phyloP scores from a whole-genome alignment of 2,888 invertebrate species.

The Nephrotoma appendiculata region DNA sequence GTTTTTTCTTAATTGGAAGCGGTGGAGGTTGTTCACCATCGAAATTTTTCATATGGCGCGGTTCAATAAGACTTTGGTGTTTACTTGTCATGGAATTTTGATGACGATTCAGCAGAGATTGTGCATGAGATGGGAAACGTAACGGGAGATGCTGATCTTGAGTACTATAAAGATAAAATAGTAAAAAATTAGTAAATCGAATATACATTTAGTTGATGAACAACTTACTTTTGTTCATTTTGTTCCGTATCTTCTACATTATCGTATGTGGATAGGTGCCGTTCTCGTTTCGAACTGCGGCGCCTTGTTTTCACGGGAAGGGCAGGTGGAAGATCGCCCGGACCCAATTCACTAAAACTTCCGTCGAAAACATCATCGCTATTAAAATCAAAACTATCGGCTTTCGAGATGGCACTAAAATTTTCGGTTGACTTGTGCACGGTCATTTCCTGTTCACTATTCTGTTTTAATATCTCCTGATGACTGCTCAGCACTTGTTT shows the following conservation, averaged over 20 bases:
- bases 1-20: constrained; percentile 81
- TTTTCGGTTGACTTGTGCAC: constrained; percentile 17
- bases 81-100: constrained; percentile 19
- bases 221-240: constrained; percentile 24
- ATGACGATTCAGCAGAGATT: neutral
- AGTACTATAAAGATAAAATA: constrained; percentile 15
- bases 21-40: constrained; percentile 65
- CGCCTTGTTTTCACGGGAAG: constrained; percentile 41
- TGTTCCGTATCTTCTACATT: constrained; percentile 43
- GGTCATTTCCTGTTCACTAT: constrained; percentile 16
- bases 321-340: constrained; percentile 37
- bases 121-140: constrained; percentile 26
- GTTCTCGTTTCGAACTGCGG: constrained; percentile 35
- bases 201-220: neutral
- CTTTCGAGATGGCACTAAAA: constrained; percentile 17
- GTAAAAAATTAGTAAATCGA: neutral
- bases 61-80: constrained; percentile 29
- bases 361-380: constrained; percentile 14
- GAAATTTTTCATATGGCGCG: constrained; percentile 11
- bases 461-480: constrained; percentile 11
- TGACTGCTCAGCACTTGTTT: constrained; percentile 6
- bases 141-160: constrained; percentile 35
- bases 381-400: constrained; percentile 19
- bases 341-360: constrained; percentile 1
- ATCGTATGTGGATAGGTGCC: constrained; percentile 55